phyloP scores from a whole-genome alignment of 2,797 vertebrate genomes.

The Pipistrellus nathusii region DNA sequence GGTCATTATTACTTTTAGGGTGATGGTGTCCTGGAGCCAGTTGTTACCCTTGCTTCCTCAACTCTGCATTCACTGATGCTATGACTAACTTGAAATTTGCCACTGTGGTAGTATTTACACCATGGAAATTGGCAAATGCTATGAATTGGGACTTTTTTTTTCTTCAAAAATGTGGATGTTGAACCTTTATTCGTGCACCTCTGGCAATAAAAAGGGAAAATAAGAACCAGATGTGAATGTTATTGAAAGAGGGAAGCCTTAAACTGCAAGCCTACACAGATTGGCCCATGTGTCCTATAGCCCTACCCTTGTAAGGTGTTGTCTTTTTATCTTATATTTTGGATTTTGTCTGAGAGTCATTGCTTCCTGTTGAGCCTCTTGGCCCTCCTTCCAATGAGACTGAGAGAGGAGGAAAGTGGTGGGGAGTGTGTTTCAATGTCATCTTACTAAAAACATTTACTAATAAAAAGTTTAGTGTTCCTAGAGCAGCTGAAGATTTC shows the following conservation, averaged over 20 bases:
- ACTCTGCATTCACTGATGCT: neutral
- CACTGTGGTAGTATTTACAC: neutral
- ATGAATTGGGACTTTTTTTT: neutral
- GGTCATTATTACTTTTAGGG: too few relatives aligned
- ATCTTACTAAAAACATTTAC: slow-evolving; percentile 50
- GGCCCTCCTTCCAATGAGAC: neutral
- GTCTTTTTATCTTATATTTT: neutral
- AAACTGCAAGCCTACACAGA: rapidly evolving
- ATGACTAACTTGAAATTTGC: rapidly evolving
- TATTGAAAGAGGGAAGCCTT: neutral
- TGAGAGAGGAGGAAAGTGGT: neutral
- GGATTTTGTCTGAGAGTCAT: neutral
- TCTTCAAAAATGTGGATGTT: neutral
- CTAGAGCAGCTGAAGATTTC: neutral
- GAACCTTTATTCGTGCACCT: rapidly evolving
- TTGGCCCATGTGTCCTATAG: rapidly evolving
- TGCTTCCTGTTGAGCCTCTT: neutral
- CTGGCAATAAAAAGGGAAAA: neutral
- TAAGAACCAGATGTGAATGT: neutral
- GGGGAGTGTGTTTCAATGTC: neutral
- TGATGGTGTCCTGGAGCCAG: rapidly evolving
- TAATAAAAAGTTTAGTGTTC: neutral
- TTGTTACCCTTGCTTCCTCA: neutral
- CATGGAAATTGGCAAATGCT: neutral
- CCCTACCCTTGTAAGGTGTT: neutral